These are phyloP conservation scores for Lycodopsis pacificus DNA, from an alignment of 2,797 vertebrate species.

Conservation along the genomic window DNA sequence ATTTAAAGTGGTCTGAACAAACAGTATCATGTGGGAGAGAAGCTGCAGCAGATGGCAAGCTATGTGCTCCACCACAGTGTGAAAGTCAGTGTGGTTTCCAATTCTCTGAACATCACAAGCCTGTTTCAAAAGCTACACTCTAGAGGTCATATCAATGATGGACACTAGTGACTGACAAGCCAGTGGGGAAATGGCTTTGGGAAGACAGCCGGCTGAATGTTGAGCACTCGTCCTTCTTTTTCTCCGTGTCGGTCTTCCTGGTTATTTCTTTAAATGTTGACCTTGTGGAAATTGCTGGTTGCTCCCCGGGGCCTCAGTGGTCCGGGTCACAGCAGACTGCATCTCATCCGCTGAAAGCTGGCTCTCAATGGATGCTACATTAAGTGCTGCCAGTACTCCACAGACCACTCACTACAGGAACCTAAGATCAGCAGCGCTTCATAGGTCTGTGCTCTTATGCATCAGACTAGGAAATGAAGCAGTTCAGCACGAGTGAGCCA, in stretches of 20 bases:
- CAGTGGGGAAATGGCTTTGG: slow-evolving; percentile 49
- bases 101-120: slow-evolving; percentile 34
- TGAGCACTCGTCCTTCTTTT: slow-evolving; percentile 60
- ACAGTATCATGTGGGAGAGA: background rate
- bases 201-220: slow-evolving; percentile 62
- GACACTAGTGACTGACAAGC: slow-evolving; percentile 51
- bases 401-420: slow-evolving; percentile 55
- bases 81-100: slow-evolving; percentile 45
- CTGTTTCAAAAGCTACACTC: slow-evolving; percentile 33
- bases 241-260: slow-evolving; percentile 51
- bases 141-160: slow-evolving; percentile 60
- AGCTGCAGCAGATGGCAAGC: slow-evolving; percentile 21
- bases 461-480: slow-evolving; percentile 45
- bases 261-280: slow-evolving; percentile 80
- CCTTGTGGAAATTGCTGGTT: slow-evolving; percentile 82
- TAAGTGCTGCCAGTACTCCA: slow-evolving; percentile 60
- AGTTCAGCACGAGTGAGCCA: slow-evolving; percentile 16
- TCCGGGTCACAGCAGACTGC: slow-evolving; percentile 66
- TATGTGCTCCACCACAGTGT: slow-evolving; percentile 31
- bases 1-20: background rate
- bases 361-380: slow-evolving; percentile 63
- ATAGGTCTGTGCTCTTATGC: slow-evolving; percentile 39
- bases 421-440: slow-evolving; percentile 43
- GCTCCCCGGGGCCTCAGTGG: slow-evolving; percentile 62
- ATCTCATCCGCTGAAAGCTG: slow-evolving; percentile 64